Conservation (phyloP, 2,888 invertebrate species). For the Conistra vaccinii region DNA sequence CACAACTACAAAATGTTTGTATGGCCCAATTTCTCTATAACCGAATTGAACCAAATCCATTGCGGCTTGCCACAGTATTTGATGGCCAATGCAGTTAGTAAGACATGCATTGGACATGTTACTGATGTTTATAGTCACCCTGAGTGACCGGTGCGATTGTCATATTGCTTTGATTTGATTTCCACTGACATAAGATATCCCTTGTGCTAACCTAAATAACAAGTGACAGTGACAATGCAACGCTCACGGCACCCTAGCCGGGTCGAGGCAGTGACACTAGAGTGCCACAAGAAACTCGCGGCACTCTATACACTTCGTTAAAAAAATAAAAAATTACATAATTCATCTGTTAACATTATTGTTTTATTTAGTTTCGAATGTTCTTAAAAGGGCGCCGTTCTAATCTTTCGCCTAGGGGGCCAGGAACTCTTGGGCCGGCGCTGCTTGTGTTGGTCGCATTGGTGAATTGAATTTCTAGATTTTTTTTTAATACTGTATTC, state of each 20-base stretch:
- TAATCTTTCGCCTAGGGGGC: too few relatives aligned
- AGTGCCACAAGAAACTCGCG: too few relatives aligned
- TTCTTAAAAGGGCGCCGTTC: too few relatives aligned
- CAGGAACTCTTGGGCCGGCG: too few relatives aligned
- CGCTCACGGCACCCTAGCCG: too few relatives aligned
- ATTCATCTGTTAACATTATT: too few relatives aligned
- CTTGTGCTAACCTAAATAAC: too few relatives aligned
- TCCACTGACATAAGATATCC: neutral
- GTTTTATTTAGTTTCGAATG: too few relatives aligned
- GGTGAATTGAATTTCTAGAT: neutral
- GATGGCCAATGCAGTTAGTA: constrained; percentile 40
- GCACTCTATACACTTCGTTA: too few relatives aligned
- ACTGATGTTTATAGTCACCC: constrained; percentile 63
- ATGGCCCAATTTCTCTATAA: constrained; percentile 1
- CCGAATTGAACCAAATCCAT: constrained; percentile 38
- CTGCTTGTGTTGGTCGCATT: neutral
- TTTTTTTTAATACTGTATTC: neutral
- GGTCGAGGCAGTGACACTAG: too few relatives aligned
- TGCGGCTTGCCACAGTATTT: constrained; percentile 13
- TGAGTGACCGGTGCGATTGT: constrained; percentile 45
- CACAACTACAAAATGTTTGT: neutral
- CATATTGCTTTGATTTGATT: constrained; percentile 35
- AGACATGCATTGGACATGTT: constrained; percentile 55
- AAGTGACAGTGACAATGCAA: too few relatives aligned
- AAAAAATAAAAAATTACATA: too few relatives aligned